Percentiles rank a stretch among this genome's conserved stretches.
Evolutionary conservation across 1,140 invertebrate species (phyloP).

Genomic region (Gryllus bimaculatus): DNA sequence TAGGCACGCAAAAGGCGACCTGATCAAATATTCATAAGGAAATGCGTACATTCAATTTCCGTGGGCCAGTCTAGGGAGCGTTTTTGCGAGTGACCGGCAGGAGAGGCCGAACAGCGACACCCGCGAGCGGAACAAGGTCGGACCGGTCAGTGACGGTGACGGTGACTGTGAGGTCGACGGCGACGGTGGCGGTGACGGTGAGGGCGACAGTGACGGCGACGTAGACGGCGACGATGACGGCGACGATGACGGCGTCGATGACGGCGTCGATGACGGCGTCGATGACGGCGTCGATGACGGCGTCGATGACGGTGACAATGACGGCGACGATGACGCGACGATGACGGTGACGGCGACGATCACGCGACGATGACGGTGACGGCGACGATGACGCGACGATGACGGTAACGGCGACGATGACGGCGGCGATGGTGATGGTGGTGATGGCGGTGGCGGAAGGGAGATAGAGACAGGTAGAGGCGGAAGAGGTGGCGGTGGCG

Average conservation of each 20-base stretch:
- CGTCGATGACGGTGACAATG: conserved; percentile 8
- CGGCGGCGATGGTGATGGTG: conserved; percentile 13
- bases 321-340: conserved; percentile 11
- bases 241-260: not conserved
- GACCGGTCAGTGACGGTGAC: not conserved
- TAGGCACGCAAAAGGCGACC: no score
- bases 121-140: no score
- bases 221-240: not conserved
- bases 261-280: not conserved
- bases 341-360: conserved; percentile 14
- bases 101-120: no score
- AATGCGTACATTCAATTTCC: no score
- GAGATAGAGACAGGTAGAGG: conserved; percentile 7
- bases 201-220: not conserved
- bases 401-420: conserved; percentile 17
- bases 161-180: not conserved
- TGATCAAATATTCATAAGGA: no score
- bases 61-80: no score
- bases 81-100: no score
- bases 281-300: not conserved
- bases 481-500: conserved; percentile 13
- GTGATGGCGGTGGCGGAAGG: conserved; percentile 19
- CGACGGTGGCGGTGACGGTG: not conserved
- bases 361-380: conserved; percentile 15
- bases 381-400: conserved; percentile 15